phyloP scores from a whole-genome alignment of 2,113 vertebrate species.

The Mola mola region DNA sequence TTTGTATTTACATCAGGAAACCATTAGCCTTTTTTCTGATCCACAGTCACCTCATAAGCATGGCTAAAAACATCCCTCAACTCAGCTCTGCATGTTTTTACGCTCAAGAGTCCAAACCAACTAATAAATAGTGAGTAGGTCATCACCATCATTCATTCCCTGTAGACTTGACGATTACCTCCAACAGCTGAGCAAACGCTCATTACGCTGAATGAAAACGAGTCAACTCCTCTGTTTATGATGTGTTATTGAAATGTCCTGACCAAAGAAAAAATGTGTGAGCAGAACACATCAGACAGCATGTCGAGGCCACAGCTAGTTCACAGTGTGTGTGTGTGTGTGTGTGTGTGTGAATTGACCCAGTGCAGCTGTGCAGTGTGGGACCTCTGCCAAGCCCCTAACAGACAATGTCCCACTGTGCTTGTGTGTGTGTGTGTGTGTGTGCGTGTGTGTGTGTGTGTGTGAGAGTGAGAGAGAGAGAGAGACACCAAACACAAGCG shows the following conservation, averaged over 20 bases:
- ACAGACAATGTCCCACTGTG: slow-evolving; percentile 78
- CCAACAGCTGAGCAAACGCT: slow-evolving; percentile 42
- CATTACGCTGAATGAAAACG: neutral
- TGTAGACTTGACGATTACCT: slow-evolving; percentile 4
- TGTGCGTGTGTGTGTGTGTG: slow-evolving; percentile 37
- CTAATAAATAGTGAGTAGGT: neutral
- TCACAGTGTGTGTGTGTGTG: slow-evolving; percentile 28
- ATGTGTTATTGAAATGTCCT: slow-evolving; percentile 18
- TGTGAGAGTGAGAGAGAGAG: slow-evolving; percentile 23
- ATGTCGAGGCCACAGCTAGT: slow-evolving; percentile 24
- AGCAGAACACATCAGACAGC: slow-evolving; percentile 40
- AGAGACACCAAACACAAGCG: slow-evolving; percentile 43
- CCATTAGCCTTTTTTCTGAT: no score
- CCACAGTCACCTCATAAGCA: neutral
- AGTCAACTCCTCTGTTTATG: slow-evolving; percentile 1
- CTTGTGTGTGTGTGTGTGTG: slow-evolving; percentile 40
- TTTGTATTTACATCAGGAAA: no score
- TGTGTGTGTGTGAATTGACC: slow-evolving; percentile 55
- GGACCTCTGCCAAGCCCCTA: slow-evolving; percentile 72
- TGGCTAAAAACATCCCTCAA: neutral
- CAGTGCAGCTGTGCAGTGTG: slow-evolving; percentile 74
- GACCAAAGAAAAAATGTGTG: slow-evolving; percentile 12
- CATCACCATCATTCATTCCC: neutral
- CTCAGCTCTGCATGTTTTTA: neutral
- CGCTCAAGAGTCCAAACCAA: neutral